phyloP scores from a whole-genome alignment of 2,888 invertebrate genomes.

The Odontothrips loti region DNA sequence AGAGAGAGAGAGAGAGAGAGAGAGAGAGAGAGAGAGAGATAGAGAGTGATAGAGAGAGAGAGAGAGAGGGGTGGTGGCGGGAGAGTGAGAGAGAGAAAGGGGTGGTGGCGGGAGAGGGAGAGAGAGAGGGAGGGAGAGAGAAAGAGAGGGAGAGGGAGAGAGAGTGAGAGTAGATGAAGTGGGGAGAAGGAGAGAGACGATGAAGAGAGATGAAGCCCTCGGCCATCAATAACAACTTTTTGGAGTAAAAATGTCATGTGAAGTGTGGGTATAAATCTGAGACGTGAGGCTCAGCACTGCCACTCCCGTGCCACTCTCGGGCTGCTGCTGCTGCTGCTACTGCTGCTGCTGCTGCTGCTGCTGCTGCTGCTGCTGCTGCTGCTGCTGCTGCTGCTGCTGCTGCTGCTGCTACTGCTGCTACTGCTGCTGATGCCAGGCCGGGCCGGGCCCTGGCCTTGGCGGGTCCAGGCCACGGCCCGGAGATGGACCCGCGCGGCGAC shows the following conservation, averaged over 20 bases:
- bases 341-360: too few relatives aligned
- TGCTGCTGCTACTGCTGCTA: too few relatives aligned
- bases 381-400: too few relatives aligned
- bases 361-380: too few relatives aligned
- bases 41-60: constrained; percentile 31
- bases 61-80: constrained; percentile 32
- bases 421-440: too few relatives aligned
- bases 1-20: constrained; percentile 34
- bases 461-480: constrained; percentile 28
- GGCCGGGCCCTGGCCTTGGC: constrained; percentile 37
- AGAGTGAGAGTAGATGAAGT: constrained; percentile 34
- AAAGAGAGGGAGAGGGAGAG: constrained; percentile 30
- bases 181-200: constrained; percentile 32
- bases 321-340: too few relatives aligned
- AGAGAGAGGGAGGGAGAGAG: constrained; percentile 35
- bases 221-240: constrained; percentile 25
- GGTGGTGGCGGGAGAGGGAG: constrained; percentile 28
- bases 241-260: constrained; percentile 26
- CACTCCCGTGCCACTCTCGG: background rate
- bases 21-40: constrained; percentile 35
- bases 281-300: constrained; percentile 28
- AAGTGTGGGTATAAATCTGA: constrained; percentile 26
- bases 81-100: constrained; percentile 31
- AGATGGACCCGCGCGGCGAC: too few relatives aligned
- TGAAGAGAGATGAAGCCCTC: constrained; percentile 25